Percentiles rank a stretch among this genome's conserved stretches.
Evolutionary conservation across 2,888 invertebrate species (phyloP).

Genomic region (Charanyca ferruginea): DNA sequence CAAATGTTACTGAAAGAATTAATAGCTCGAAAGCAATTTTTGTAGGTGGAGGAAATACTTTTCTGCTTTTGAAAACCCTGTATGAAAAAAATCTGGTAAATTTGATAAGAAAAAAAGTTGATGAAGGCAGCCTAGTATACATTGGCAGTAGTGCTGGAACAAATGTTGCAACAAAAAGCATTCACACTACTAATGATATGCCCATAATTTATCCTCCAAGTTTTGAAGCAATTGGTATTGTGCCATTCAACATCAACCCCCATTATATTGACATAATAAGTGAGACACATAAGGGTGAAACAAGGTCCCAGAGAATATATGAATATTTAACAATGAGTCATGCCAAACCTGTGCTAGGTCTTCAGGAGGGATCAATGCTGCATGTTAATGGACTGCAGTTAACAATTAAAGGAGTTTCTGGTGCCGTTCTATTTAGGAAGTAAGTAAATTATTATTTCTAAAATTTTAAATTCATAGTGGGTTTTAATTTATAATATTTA

Average conservation of each 20-base stretch:
- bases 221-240: constrained; percentile 93
- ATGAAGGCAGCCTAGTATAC: constrained; percentile 92
- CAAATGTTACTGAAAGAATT: constrained; percentile 91
- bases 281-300: constrained; percentile 94
- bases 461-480: no score
- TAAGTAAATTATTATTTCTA: constrained; percentile 78
- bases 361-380: constrained; percentile 94
- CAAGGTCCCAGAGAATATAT: constrained; percentile 93
- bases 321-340: constrained; percentile 93
- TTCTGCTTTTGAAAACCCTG: constrained; percentile 93
- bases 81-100: constrained; percentile 93
- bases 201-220: constrained; percentile 95
- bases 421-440: constrained; percentile 93
- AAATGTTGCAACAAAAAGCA: constrained; percentile 95
- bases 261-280: constrained; percentile 94
- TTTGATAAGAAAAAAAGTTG: constrained; percentile 92
- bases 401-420: constrained; percentile 91
- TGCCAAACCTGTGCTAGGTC: constrained; percentile 92
- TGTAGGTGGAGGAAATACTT: constrained; percentile 96
- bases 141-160: constrained; percentile 96
- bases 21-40: constrained; percentile 93
- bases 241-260: constrained; percentile 96
- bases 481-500: no score
- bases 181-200: constrained; percentile 97
- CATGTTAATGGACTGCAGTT: constrained; percentile 91